Base-by-base conservation (phyloP, 2,113 vertebrate species). In the Turnix velox region DNA sequence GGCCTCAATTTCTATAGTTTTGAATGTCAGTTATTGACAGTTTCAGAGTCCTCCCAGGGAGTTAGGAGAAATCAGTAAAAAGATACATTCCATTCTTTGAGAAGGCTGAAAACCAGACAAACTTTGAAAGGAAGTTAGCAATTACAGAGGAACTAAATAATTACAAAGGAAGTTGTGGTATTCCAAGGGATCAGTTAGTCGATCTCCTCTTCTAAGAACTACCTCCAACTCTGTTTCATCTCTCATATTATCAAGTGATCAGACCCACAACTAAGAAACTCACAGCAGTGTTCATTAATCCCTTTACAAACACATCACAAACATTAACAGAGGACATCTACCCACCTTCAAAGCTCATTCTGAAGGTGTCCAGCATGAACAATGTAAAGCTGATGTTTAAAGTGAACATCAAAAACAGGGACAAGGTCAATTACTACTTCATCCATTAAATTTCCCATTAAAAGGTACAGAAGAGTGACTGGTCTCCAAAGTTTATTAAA, bases 401-500 rank as follows among this genome's bases (percentile, higher is more conserved):
- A 86, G 35, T 0, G 2, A 14, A 48, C 2, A 0, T 55, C 55
- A 67, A 55, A 54, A 28, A 88, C 31, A 1, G 1, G 16, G 6
- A 18, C 40, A 54, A 2, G 16, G 7, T 67, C 10, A 3, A 66
- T 12, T 12, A 75, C 20, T 68, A 59, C 9, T 48, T 63, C 20
- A 57, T 14, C 30, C 61, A 54, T 17, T 58, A 61, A 23, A 11
- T 40, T 72, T 48, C 52, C 59, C 74, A 45, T 49, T 9, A 86
- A 92, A 58, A 85, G 4, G 6, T 59, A 77, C 83, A 87, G 62
- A 91, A 84, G 61, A 87, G 80, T 94, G 97, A 88, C 84, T 97
- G 95, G 88, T 98, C 97, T 98, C 96, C 96, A 98, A 99, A 98
- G 98, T 99, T 99, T 99, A 99, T 99, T 99, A 98, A 99, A 99